These are phyloP conservation scores for Boloria selene DNA, from an alignment of 2,888 invertebrate species.

Conservation along the genomic window DNA sequence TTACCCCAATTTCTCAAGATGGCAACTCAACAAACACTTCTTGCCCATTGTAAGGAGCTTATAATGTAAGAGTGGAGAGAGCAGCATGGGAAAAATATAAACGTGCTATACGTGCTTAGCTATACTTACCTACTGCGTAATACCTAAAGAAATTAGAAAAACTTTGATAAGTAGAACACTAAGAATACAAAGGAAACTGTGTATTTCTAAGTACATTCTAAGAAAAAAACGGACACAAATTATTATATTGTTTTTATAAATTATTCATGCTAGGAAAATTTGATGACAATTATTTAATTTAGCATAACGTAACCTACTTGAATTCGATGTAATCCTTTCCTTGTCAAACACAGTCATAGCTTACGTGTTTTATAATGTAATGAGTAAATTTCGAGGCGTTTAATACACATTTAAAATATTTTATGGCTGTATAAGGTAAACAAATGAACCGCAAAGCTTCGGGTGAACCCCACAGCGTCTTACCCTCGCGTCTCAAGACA, in stretches of 20 bases:
- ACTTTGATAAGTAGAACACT: too few relatives aligned
- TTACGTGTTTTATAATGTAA: conserved; percentile 1
- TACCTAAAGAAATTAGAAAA: too few relatives aligned
- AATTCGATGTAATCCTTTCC: conserved; percentile 5
- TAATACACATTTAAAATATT: conserved; percentile 30
- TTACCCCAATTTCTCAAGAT: conserved; percentile 20
- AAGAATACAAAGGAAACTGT: too few relatives aligned
- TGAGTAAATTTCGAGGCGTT: conserved; percentile 5
- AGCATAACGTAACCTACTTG: not conserved
- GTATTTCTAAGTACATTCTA: too few relatives aligned
- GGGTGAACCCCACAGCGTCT: conserved; percentile 66
- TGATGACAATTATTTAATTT: too few relatives aligned
- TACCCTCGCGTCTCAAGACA: conserved; percentile 68
- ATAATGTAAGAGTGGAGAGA: not conserved
- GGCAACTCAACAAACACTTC: conserved; percentile 16
- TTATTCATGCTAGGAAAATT: not conserved
- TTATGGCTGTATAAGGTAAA: conserved; percentile 35
- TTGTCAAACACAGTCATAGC: conserved; percentile 8
- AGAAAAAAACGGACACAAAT: too few relatives aligned
- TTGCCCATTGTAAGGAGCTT: not conserved
- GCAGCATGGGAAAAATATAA: too few relatives aligned
- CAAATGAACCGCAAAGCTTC: conserved; percentile 48
- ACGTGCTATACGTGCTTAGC: too few relatives aligned
- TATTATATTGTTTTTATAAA: not conserved
- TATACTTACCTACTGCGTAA: too few relatives aligned